A percentile compares a stretch with the other conserved stretches of the same genome.
Conservation (phyloP, 2,113 vertebrate species). For the Lepisosteus osseus region DNA sequence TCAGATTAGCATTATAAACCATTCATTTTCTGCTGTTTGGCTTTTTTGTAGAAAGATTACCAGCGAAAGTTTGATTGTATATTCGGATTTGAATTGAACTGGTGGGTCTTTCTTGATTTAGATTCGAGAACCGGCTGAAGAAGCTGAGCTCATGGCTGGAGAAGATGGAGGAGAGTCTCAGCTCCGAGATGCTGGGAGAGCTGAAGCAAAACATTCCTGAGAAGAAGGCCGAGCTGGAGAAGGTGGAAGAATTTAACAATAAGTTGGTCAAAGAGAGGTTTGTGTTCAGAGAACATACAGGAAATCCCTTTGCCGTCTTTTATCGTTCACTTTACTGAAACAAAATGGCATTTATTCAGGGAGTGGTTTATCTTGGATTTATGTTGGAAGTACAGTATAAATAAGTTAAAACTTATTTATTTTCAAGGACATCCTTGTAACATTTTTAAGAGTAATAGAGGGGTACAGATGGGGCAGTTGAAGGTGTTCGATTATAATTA, state of each 20-base stretch:
- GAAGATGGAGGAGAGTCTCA: slow-evolving; percentile 79
- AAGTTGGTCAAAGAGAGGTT: slow-evolving; percentile 83
- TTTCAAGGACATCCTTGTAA: too few relatives aligned
- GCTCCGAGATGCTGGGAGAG: slow-evolving; percentile 70
- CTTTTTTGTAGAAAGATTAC: too few relatives aligned
- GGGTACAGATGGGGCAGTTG: background rate
- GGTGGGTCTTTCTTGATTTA: slow-evolving; percentile 44
- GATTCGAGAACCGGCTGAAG: slow-evolving; percentile 80
- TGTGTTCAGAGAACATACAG: slow-evolving; percentile 4
- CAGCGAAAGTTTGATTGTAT: too few relatives aligned
- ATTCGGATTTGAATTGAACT: background rate
- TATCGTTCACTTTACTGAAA: too few relatives aligned
- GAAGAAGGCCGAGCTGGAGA: slow-evolving; percentile 80
- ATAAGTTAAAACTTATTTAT: too few relatives aligned
- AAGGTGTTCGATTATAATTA: background rate
- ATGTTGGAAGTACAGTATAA: too few relatives aligned
- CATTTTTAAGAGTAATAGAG: background rate
- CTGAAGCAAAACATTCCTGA: slow-evolving; percentile 72
- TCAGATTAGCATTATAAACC: background rate
- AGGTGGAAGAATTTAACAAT: slow-evolving; percentile 80
- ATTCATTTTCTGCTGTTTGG: too few relatives aligned
- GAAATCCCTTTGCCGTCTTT: too few relatives aligned
- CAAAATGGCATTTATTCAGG: too few relatives aligned
- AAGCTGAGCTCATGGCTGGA: slow-evolving; percentile 77
- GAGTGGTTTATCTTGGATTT: too few relatives aligned